Conservation (phyloP, 2,888 invertebrate species). For the Mylabris sibirica region DNA sequence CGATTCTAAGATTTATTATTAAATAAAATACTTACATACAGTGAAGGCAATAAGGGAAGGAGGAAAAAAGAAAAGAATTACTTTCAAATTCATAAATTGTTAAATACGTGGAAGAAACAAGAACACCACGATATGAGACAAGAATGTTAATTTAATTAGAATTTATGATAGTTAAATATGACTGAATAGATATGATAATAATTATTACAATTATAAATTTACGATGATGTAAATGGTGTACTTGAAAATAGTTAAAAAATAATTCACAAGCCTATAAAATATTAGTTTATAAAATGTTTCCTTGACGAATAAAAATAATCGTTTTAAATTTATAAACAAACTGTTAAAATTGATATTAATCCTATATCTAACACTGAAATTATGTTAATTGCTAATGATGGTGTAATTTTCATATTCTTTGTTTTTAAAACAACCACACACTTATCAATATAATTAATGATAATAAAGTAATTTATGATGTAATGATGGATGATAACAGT, state of each 20-base stretch:
- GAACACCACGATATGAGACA: too few species aligned
- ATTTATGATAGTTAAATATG: not conserved
- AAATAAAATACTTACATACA: too few species aligned
- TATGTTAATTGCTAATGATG: not conserved
- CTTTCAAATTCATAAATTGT: not conserved
- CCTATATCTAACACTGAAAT: not conserved
- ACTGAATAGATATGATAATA: not conserved
- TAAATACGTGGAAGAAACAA: not conserved
- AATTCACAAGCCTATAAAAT: too few species aligned
- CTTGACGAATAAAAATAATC: too few species aligned
- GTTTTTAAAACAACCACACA: too few species aligned
- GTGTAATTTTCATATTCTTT: not conserved
- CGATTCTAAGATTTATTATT: not conserved
- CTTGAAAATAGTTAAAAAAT: too few species aligned
- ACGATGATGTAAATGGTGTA: not conserved
- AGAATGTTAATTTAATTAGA: not conserved
- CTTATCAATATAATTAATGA: not conserved
- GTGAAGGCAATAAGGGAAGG: too few species aligned
- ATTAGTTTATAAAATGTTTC: too few species aligned
- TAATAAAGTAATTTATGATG: not conserved
- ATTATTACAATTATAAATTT: not conserved
- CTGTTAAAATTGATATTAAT: too few species aligned
- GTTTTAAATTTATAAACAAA: too few species aligned
- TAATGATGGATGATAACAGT: not conserved
- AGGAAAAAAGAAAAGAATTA: not conserved